Evolutionary conservation across 2,797 vertebrate genomes (phyloP).

Genomic region (Coendou prehensilis): DNA sequence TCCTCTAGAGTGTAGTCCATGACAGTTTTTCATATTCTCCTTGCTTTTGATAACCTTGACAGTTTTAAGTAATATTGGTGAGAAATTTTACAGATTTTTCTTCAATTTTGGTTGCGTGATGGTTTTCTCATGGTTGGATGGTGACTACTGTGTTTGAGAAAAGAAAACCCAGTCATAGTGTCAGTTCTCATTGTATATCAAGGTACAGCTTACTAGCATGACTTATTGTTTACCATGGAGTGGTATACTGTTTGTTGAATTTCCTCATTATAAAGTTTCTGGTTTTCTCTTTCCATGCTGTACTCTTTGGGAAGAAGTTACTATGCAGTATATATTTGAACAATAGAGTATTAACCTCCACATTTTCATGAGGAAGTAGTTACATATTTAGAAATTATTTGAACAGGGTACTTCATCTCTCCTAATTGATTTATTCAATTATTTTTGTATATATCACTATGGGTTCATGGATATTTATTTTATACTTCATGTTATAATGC

Average conservation of each 20-base stretch:
- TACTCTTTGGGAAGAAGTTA: not conserved
- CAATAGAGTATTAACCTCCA: not conserved
- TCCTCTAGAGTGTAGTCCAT: too few relatives aligned
- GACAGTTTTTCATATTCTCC: not conserved
- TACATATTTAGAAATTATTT: not conserved
- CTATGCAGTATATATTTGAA: not conserved
- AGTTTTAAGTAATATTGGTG: not conserved
- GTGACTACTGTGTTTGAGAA: not conserved
- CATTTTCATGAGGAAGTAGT: not conserved
- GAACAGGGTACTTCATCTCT: not conserved
- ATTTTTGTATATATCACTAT: slow-evolving; percentile 14
- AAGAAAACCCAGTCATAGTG: not conserved
- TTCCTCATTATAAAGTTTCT: not conserved
- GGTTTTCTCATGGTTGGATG: not conserved
- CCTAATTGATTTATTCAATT: not conserved
- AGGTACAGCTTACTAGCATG: not conserved
- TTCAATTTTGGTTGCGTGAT: not conserved
- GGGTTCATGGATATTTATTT: not conserved
- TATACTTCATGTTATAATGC: not conserved
- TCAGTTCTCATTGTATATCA: not conserved
- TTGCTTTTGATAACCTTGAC: not conserved
- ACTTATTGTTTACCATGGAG: not conserved
- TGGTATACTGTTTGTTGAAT: not conserved
- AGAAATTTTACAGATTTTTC: not conserved
- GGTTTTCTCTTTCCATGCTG: not conserved